Base-by-base conservation (phyloP, 1,140 invertebrate genomes). In the Ostrea edulis region DNA sequence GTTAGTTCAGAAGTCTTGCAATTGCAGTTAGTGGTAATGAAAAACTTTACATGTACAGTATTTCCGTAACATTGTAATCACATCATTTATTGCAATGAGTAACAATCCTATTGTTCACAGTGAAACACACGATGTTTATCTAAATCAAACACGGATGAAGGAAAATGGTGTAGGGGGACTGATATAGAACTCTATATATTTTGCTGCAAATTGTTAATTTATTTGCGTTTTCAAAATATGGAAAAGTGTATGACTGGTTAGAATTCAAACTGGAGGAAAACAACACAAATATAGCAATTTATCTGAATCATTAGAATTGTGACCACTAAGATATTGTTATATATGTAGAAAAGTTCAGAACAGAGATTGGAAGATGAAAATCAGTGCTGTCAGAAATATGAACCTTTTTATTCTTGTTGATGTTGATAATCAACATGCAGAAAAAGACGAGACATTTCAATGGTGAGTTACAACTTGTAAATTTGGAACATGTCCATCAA, bases 1-100 rank as follows among this genome's bases (percentile, higher is more conserved):
- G 65, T 71, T 71, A 25, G 65, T 71, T 71, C n/a, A 71, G 65
- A 71, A 71, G 65, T 71, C n/a, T 71, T 71, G 65, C 65, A 29
- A 7, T 71, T 71, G 17, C 65, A 9, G 65, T 71, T 22, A 71
- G 65, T 71, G 65, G 65, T 9, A 71, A 71, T 71, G 65, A 71
- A 71, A 22, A 71, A 22, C 65, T 71, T 71, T 22, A 71, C n/a
- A 22, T 71, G n/a, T n/a, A n/a, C n/a, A n/a, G n/a, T 71, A 71
- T 71, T 25, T 71, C n/a, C 22, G 65, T 20, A 71, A 25, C 25
- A 29, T n/a, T n/a, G n/a, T 71, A 9, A 25, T 71, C n/a, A 71
- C 65, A 71, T 71, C 65, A 25, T 71, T 25, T 71, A 71, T 71
- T 71, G n/a, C 65, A 22, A 71, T 8, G n/a, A 71, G 65, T 11